Evolutionary conservation across 2,888 invertebrate genomes (phyloP).

Genomic region (Ochropleura plecta): DNA sequence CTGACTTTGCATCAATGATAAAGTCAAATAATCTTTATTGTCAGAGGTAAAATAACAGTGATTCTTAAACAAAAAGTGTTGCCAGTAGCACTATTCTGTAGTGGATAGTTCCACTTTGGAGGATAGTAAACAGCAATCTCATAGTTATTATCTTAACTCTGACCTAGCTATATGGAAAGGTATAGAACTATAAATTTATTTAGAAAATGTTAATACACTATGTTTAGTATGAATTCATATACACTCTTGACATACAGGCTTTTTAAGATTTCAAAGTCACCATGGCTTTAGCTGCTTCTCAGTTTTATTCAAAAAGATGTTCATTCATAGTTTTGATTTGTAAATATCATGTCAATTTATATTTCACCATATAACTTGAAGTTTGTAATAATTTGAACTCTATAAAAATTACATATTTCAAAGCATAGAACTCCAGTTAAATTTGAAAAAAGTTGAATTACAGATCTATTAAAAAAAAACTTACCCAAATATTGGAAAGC

Average conservation of each 20-base stretch:
- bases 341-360: too few species aligned
- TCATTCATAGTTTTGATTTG: not conserved
- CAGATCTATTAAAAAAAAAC: not conserved
- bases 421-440: not conserved
- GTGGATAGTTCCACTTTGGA: conserved; percentile 3
- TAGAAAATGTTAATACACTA: conserved; percentile 33
- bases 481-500: not conserved
- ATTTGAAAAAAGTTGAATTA: not conserved
- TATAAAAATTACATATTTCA: too few species aligned
- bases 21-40: not conserved
- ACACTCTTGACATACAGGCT: conserved; percentile 54
- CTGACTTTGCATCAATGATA: not conserved
- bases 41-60: not conserved
- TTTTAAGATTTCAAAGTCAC: not conserved
- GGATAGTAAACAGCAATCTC: not conserved
- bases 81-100: not conserved
- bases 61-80: not conserved
- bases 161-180: conserved; percentile 28
- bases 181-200: conserved; percentile 20
- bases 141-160: not conserved
- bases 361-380: too few species aligned
- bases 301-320: not conserved
- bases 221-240: conserved; percentile 29
- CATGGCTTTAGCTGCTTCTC: not conserved
- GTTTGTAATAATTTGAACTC: too few species aligned